Base-by-base conservation (phyloP, 2,797 vertebrate genomes). In the Chromis chromis region DNA sequence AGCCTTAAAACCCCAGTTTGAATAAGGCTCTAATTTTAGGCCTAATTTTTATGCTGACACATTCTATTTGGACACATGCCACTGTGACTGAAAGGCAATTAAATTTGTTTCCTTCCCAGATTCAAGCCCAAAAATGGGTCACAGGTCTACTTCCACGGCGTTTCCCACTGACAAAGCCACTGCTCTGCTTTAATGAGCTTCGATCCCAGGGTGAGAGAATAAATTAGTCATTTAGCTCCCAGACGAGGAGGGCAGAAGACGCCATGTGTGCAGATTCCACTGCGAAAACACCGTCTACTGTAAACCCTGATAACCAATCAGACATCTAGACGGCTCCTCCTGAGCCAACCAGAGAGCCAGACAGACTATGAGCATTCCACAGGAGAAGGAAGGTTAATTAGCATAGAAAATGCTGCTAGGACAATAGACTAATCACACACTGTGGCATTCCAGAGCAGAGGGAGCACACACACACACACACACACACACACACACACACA, bases 351-450 rank as follows among this genome's bases (percentile, higher is more conserved):
- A 57, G 28, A 76, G 40, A 58, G 42, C 22, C 49, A 63, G 72
- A 65, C 77, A 21, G 68, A 16, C 70, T 55, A 55, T 53, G 56
- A 76, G 82, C 76, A 76, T 87, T 86, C 83, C 86, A 85, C 50
- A 33, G 62, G 69, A 84, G 59, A 78, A 57, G 39, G 65, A 61
- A 49, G 70, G 74, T 87, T 88, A 71, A 90, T 92, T 84, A 92
- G 79, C 79, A 87, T 75, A 73, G 55, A 75, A 85, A 88, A 74
- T 25, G 76, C 83, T 75, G 74, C 44, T 63, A 66, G 65, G 66
- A 93, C 85, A 90, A 92, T 81, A 83, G 64, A 81, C 70, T 90
- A 86, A 91, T 90, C 84, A 88, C 74, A 77, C 76, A 74, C 79
- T 6, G 63, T 72, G 62, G 84, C 67, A 88, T 91, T 89, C 78